phyloP scores from a whole-genome alignment of 2,888 invertebrate genomes.

The Mimas tiliae region DNA sequence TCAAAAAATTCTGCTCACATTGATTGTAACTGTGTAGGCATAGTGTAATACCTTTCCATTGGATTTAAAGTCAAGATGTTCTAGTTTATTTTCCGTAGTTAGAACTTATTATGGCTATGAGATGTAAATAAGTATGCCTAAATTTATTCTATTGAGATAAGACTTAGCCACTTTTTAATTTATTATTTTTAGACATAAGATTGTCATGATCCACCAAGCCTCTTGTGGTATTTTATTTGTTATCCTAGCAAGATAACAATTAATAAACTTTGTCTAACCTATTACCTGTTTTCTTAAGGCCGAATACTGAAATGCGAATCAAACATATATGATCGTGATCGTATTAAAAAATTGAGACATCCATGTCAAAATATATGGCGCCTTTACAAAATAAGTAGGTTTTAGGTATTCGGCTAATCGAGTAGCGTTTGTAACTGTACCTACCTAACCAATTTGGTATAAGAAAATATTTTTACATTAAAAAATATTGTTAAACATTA shows the following conservation, averaged over 20 bases:
- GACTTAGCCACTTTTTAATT: slow-evolving; percentile 47
- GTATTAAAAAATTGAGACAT: too few species aligned
- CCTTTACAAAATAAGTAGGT: too few species aligned
- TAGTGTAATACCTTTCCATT: not conserved
- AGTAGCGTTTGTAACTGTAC: too few species aligned
- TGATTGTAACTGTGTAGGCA: not conserved
- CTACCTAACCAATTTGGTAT: too few species aligned
- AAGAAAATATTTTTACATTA: not conserved
- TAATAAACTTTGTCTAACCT: too few species aligned
- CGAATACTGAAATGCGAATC: too few species aligned
- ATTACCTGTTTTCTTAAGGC: too few species aligned
- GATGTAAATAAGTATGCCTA: slow-evolving; percentile 31
- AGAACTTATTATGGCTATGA: slow-evolving; percentile 8
- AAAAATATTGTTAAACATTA: not conserved
- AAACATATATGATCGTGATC: too few species aligned
- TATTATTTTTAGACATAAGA: slow-evolving; percentile 43
- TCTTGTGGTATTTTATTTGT: slow-evolving; percentile 13
- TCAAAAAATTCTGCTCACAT: not conserved
- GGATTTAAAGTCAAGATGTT: slow-evolving; percentile 4
- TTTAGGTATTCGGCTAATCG: too few species aligned
- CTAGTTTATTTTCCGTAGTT: not conserved
- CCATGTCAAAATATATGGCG: too few species aligned
- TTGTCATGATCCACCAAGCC: slow-evolving; percentile 31
- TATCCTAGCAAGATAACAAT: slow-evolving; percentile 2
- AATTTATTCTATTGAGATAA: slow-evolving; percentile 32